These are phyloP conservation scores for Enoplolaimus lenunculus DNA, from an alignment of 2,888 invertebrate genomes.

Conservation along the genomic window DNA sequence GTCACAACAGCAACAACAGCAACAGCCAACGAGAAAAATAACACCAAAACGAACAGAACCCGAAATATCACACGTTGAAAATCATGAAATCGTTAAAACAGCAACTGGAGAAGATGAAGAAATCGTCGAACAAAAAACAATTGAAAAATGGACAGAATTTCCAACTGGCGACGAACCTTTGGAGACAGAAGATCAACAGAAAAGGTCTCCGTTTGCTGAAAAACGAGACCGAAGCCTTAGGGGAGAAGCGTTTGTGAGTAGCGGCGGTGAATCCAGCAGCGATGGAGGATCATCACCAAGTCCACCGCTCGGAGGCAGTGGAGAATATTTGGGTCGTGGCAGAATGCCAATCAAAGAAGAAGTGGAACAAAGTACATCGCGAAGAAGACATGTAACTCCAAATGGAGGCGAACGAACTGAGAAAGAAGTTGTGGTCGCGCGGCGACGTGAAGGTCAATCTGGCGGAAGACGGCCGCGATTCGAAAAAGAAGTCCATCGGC, in stretches of 20 bases:
- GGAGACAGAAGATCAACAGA: not conserved
- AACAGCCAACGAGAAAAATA: not conserved
- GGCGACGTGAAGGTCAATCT: not conserved
- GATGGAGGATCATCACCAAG: not conserved
- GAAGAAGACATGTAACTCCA: not conserved
- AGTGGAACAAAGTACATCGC: not conserved
- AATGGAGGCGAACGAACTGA: not conserved
- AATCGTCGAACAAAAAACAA: not conserved
- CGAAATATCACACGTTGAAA: not conserved
- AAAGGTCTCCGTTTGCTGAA: too few species aligned
- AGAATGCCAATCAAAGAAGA: not conserved
- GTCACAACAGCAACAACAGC: not conserved
- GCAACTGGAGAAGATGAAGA: not conserved
- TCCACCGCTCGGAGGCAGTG: not conserved
- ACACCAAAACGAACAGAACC: not conserved
- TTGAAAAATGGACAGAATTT: conserved; percentile 1
- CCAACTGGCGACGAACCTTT: too few species aligned
- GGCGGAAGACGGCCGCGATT: not conserved
- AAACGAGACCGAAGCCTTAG: not conserved
- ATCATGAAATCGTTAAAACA: not conserved
- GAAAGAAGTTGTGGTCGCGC: not conserved
- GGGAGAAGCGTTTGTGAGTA: not conserved
- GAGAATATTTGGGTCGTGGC: not conserved
- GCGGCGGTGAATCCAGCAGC: not conserved
- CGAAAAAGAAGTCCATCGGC: not conserved